Percentiles rank a stretch among this genome's conserved stretches.
Conservation (phyloP, 2,888 invertebrate species). For the Notodonta ziczac region DNA sequence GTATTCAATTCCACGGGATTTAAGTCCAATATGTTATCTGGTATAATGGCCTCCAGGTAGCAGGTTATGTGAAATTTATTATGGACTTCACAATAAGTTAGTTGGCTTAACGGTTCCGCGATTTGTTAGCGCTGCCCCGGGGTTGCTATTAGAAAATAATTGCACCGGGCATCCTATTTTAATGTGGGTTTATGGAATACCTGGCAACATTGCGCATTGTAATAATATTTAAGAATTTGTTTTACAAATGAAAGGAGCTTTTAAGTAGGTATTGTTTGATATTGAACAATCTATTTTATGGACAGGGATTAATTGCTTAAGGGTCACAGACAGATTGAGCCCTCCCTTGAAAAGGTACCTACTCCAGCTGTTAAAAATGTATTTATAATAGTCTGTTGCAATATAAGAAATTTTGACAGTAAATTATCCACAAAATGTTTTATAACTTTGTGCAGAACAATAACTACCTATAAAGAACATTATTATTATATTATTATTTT, state of each 20-base stretch:
- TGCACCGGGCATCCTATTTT: background rate
- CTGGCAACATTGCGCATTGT: background rate
- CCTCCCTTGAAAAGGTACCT: no score
- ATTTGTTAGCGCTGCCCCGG: constrained; percentile 18
- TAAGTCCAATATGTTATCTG: constrained; percentile 43
- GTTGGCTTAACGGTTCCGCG: constrained; percentile 24
- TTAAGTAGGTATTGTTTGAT: background rate
- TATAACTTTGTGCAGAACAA: no score
- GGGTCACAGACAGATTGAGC: no score
- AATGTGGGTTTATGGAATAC: constrained; percentile 1
- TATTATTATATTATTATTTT: no score
- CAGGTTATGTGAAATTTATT: constrained; percentile 26
- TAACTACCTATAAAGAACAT: no score
- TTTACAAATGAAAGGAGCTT: background rate
- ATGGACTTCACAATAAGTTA: constrained; percentile 29
- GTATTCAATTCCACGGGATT: constrained; percentile 44
- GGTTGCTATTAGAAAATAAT: constrained; percentile 11
- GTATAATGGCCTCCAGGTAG: constrained; percentile 39
- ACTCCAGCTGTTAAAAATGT: no score
- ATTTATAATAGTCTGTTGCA: no score
- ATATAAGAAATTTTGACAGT: no score
- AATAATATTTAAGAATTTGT: background rate
- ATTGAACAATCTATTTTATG: no score
- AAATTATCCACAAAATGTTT: no score
- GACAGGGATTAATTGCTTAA: no score